A percentile compares a stretch with the other conserved stretches of the same genome.
These are phyloP conservation scores for Sander lucioperca DNA, from an alignment of 2,113 vertebrate species.

Conservation along the genomic window DNA sequence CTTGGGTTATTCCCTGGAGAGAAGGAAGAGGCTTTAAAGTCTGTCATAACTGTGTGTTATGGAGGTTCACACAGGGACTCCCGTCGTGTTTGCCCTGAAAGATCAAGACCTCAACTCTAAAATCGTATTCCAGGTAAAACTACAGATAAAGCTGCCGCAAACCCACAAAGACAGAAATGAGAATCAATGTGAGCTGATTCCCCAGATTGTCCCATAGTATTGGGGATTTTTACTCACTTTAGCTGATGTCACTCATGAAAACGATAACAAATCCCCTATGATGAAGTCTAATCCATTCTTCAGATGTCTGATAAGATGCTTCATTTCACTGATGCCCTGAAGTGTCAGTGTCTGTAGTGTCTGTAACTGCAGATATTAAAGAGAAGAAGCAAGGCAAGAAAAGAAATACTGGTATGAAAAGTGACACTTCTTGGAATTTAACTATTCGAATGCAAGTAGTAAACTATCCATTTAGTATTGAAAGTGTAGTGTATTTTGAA, in stretches of 20 bases:
- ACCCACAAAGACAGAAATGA: conserved; percentile 10
- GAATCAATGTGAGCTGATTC: not conserved
- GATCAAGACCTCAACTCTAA: conserved; percentile 33
- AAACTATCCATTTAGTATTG: not conserved
- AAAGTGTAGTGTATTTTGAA: not conserved
- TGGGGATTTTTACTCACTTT: conserved; percentile 42
- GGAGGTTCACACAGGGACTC: conserved; percentile 14
- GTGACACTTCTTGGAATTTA: not conserved
- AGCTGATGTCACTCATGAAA: conserved; percentile 40
- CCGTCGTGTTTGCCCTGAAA: not conserved
- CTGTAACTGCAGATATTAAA: conserved; percentile 4
- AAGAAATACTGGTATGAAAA: not conserved
- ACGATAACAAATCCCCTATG: conserved; percentile 46
- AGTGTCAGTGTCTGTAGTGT: conserved; percentile 29
- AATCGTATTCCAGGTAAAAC: conserved; percentile 10
- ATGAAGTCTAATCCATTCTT: conserved; percentile 35
- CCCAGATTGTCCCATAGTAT: conserved; percentile 7
- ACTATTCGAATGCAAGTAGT: not conserved
- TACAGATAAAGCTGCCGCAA: conserved; percentile 1
- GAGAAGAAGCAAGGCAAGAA: conserved; percentile 1
- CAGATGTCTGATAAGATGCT: conserved; percentile 56
- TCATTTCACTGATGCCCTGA: conserved; percentile 38
- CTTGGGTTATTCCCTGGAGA: conserved; percentile 39
- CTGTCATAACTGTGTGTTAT: conserved; percentile 20
- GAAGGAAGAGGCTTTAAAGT: conserved; percentile 40